Conservation (phyloP, 2,113 vertebrate genomes). For the Thunnus thynnus region DNA sequence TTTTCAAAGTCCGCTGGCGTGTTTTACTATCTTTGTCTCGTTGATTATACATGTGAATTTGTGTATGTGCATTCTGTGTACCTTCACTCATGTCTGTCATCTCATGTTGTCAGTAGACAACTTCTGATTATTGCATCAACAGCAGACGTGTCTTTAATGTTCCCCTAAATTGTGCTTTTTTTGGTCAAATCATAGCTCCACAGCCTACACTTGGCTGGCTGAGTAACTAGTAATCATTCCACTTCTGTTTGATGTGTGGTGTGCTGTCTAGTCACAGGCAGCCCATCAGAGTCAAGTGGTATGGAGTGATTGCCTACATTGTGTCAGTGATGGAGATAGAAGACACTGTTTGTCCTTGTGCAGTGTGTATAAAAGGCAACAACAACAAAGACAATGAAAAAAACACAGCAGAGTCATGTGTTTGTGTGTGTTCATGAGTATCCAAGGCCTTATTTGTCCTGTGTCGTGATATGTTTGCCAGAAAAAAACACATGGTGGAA, state of each 20-base stretch:
- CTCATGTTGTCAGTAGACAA: slow-evolving; percentile 58
- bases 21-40: slow-evolving; percentile 22
- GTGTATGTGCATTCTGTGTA: slow-evolving; percentile 8
- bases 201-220: slow-evolving; percentile 69
- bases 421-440: slow-evolving; percentile 10
- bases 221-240: slow-evolving; percentile 82
- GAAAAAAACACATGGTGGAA: not conserved
- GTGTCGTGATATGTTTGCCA: slow-evolving; percentile 43
- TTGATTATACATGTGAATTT: slow-evolving; percentile 1
- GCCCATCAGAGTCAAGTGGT: slow-evolving; percentile 80
- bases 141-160: slow-evolving; percentile 67
- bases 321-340: slow-evolving; percentile 76
- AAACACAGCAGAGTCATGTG: slow-evolving; percentile 27
- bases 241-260: slow-evolving; percentile 72
- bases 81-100: slow-evolving; percentile 17
- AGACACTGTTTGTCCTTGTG: slow-evolving; percentile 75
- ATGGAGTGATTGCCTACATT: slow-evolving; percentile 79
- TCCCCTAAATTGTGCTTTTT: slow-evolving; percentile 71
- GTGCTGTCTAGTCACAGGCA: slow-evolving; percentile 70
- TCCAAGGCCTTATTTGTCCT: slow-evolving; percentile 47
- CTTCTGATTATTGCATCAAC: slow-evolving; percentile 76
- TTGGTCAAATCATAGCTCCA: slow-evolving; percentile 73
- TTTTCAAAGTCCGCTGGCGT: not conserved
- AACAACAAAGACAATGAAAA: slow-evolving; percentile 49
- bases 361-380: slow-evolving; percentile 55